Percentiles rank a stretch among this genome's conserved stretches.
phyloP scores from a whole-genome alignment of 2,888 invertebrate species.

The Erebia ligea region DNA sequence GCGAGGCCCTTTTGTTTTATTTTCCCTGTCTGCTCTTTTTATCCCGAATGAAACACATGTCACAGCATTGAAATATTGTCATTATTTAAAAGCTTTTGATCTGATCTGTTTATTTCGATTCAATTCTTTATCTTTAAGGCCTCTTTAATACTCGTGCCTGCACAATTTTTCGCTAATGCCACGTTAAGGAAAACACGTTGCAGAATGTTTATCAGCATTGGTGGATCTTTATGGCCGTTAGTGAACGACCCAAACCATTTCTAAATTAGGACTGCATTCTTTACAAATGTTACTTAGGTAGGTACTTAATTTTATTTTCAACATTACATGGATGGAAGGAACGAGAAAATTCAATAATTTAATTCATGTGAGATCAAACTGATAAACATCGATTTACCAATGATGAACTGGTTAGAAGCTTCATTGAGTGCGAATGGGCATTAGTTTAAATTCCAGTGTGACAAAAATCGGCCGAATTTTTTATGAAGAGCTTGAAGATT shows the following conservation, averaged over 20 bases:
- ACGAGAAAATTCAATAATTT: background rate
- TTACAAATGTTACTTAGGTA: background rate
- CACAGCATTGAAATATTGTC: slow-evolving; percentile 29
- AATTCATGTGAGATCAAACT: too few relatives aligned
- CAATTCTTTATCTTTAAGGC: background rate
- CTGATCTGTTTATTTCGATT: slow-evolving; percentile 9
- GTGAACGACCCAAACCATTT: slow-evolving; percentile 1
- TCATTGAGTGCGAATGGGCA: too few relatives aligned
- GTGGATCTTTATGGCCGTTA: background rate
- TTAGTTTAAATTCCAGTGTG: too few relatives aligned
- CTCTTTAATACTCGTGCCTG: background rate
- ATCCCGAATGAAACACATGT: slow-evolving; percentile 36
- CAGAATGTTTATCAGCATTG: background rate
- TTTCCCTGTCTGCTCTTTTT: slow-evolving; percentile 40
- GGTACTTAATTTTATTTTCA: too few relatives aligned
- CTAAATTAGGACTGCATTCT: slow-evolving; percentile 10
- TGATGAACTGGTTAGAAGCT: too few relatives aligned
- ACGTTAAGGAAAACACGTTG: background rate
- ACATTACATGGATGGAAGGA: too few relatives aligned
- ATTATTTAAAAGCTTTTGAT: slow-evolving; percentile 23
- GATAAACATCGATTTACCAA: too few relatives aligned
- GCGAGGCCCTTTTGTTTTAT: slow-evolving; percentile 48
- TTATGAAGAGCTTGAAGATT: background rate
- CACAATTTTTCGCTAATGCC: slow-evolving; percentile 5
- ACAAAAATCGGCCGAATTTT: background rate